Conservation (phyloP, 2,888 invertebrate species). For the Serrognathus titanus region DNA sequence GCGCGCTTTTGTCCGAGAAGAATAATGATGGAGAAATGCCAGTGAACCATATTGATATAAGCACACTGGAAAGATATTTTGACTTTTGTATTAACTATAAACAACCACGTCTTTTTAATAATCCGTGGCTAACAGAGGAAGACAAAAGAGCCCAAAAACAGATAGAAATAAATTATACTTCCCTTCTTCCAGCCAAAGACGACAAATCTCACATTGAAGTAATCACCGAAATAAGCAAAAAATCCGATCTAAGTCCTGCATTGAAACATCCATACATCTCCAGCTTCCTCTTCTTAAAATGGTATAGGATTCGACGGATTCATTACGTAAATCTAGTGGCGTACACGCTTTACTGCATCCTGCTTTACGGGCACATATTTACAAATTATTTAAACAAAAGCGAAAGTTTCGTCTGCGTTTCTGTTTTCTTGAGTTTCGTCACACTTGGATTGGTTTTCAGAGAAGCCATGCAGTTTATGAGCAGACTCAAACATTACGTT, state of each 20-base stretch:
- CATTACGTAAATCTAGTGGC: conserved; percentile 71
- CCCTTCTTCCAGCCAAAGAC: conserved; percentile 56
- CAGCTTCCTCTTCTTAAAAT: conserved; percentile 76
- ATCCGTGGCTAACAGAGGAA: conserved; percentile 47
- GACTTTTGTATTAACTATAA: conserved; percentile 60
- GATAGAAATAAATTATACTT: conserved; percentile 21
- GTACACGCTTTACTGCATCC: conserved; percentile 65
- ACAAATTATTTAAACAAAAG: no score
- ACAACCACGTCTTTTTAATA: not conserved
- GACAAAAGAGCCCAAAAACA: conserved; percentile 43
- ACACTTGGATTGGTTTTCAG: not conserved
- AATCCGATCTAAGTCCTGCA: conserved; percentile 64
- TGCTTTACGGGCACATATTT: conserved; percentile 67
- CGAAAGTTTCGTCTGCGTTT: no score
- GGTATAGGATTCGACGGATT: conserved; percentile 71
- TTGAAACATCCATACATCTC: conserved; percentile 76
- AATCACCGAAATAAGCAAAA: conserved; percentile 66
- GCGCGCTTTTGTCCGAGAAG: conserved; percentile 69
- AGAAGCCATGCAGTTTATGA: conserved; percentile 20
- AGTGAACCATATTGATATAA: conserved; percentile 66
- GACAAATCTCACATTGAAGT: conserved; percentile 64
- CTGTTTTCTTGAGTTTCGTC: no score
- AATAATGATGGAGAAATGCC: conserved; percentile 66
- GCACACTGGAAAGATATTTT: conserved; percentile 66
- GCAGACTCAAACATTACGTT: conserved; percentile 52